A percentile compares a stretch with the other conserved stretches of the same genome.
Evolutionary conservation across 2,113 vertebrate genomes (phyloP).

Genomic region (Lucifuga dentata): DNA sequence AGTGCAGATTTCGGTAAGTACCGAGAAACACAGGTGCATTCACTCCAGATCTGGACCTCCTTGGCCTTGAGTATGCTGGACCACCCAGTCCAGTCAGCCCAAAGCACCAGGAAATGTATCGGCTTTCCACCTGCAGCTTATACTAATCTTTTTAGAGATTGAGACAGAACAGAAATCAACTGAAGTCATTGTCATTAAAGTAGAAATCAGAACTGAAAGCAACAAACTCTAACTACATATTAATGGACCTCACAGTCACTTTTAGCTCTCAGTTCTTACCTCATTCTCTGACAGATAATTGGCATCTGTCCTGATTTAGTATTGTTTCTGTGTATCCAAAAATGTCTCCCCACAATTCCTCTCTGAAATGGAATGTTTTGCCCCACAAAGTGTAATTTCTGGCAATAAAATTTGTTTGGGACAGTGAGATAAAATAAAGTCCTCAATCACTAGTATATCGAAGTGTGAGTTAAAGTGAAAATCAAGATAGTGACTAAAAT

Average conservation of each 20-base stretch:
- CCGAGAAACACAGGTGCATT: conserved; percentile 69
- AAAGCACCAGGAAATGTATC: conserved; percentile 3
- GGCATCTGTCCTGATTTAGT: not conserved
- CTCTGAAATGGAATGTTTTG: too few relatives aligned
- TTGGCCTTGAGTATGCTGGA: conserved; percentile 5
- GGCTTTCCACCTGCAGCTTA: conserved; percentile 48
- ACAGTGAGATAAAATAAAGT: too few relatives aligned
- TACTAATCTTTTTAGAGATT: conserved; percentile 1
- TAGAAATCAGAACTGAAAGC: not conserved
- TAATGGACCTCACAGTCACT: too few relatives aligned
- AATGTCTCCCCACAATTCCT: too few relatives aligned
- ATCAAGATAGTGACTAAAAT: too few relatives aligned
- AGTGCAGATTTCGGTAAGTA: conserved; percentile 51
- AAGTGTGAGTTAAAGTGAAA: too few relatives aligned
- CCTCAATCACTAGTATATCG: too few relatives aligned
- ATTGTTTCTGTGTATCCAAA: too few relatives aligned
- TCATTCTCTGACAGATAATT: not conserved
- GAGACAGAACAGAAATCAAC: conserved; percentile 40
- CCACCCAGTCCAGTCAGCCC: conserved; percentile 41
- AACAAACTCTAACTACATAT: not conserved
- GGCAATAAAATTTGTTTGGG: too few relatives aligned
- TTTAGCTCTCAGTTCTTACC: too few relatives aligned
- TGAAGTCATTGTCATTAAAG: not conserved
- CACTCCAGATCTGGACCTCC: conserved; percentile 35
- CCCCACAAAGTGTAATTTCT: too few relatives aligned